Percentiles rank a stretch among this genome's conserved stretches.
phyloP scores from a whole-genome alignment of 1,140 invertebrate species.

The Calycopis cecrops region DNA sequence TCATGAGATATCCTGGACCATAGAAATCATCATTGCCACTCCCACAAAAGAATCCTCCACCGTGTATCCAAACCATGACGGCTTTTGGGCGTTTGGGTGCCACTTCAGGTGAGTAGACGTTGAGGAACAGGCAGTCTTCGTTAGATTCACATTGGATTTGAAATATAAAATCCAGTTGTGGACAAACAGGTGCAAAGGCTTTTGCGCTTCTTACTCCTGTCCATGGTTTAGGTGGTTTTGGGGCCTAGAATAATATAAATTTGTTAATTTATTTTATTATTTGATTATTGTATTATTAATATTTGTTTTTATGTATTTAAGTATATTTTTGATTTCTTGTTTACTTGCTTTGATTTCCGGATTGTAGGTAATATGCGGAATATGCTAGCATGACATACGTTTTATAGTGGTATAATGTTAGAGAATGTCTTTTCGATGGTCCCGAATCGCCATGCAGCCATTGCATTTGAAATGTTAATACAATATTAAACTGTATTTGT shows the following conservation, averaged over 20 bases:
- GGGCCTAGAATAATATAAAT: background rate
- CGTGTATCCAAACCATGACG: slow-evolving; percentile 3
- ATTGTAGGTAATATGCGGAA: too few relatives aligned
- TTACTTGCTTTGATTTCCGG: too few relatives aligned
- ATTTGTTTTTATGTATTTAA: too few relatives aligned
- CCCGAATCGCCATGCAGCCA: too few relatives aligned
- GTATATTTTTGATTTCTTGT: too few relatives aligned
- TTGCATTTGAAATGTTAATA: too few relatives aligned
- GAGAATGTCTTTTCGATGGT: too few relatives aligned
- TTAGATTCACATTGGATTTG: background rate
- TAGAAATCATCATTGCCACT: background rate
- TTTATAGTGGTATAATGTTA: too few relatives aligned
- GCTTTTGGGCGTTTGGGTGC: background rate
- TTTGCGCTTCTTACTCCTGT: background rate
- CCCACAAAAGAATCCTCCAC: background rate
- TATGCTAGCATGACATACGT: too few relatives aligned
- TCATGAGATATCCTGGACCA: background rate
- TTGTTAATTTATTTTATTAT: too few relatives aligned
- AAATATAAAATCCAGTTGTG: background rate
- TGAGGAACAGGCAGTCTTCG: slow-evolving; percentile 3
- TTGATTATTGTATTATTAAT: too few relatives aligned
- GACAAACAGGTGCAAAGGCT: background rate
- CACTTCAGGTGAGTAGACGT: background rate
- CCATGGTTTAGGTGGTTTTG: background rate
- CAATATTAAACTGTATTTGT: too few relatives aligned